These are phyloP conservation scores for Chaenocephalus aceratus DNA, from an alignment of 2,113 vertebrate genomes.

Conservation along the genomic window DNA sequence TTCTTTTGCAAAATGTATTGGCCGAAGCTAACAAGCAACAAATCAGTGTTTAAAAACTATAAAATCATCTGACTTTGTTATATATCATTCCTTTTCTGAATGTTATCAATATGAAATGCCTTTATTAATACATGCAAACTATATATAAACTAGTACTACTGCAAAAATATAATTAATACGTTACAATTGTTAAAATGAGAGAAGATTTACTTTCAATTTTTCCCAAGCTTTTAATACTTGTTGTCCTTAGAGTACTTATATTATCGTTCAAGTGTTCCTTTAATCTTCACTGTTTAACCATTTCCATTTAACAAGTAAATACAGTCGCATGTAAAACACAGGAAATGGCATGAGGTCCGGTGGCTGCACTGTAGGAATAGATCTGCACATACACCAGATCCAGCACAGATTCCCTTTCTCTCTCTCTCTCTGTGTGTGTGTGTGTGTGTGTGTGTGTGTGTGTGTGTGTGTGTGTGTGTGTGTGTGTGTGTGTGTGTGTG, in stretches of 20 bases:
- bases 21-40: neutral
- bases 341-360: slow-evolving; percentile 45
- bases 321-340: slow-evolving; percentile 37
- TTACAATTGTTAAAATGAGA: too few species aligned
- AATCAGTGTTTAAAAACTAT: too few species aligned
- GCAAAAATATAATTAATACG: too few species aligned
- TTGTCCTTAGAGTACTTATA: too few species aligned
- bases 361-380: slow-evolving; percentile 16
- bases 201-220: too few species aligned
- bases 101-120: too few species aligned
- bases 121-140: too few species aligned
- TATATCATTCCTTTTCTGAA: too few species aligned
- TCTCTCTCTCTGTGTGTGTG: slow-evolving; percentile 16
- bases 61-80: too few species aligned
- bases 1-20: neutral
- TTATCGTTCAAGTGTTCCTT: slow-evolving; percentile 23
- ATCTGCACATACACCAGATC: slow-evolving; percentile 11
- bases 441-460: neutral
- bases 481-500: neutral
- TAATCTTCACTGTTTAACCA: slow-evolving; percentile 42
- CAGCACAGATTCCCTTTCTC: slow-evolving; percentile 36
- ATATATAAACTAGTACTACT: too few species aligned
- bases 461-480: slow-evolving; percentile 3
- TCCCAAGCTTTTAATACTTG: too few species aligned
- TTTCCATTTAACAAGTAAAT: slow-evolving; percentile 46